phyloP scores from a whole-genome alignment of 1,140 invertebrate species.

The Zaprionus africanus region DNA sequence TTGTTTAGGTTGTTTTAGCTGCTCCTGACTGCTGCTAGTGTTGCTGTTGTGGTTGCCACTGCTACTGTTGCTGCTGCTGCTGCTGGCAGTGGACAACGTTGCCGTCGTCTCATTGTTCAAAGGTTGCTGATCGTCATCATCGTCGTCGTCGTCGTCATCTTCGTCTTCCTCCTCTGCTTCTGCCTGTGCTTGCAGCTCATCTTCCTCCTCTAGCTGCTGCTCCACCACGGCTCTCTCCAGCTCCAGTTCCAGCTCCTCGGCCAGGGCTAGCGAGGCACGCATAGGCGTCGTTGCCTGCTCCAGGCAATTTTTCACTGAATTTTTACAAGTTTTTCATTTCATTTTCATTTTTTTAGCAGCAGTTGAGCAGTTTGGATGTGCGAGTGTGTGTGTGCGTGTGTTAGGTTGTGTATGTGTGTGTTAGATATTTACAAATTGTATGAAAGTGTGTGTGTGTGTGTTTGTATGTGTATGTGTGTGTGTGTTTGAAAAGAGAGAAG shows the following conservation, averaged over 20 bases:
- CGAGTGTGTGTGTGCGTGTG: constrained; percentile 38
- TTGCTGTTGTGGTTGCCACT: constrained; percentile 46
- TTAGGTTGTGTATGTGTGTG: constrained; percentile 37
- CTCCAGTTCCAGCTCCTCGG: constrained; percentile 74
- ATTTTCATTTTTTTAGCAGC: constrained; percentile 36
- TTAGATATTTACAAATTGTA: constrained; percentile 45
- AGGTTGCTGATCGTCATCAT: constrained; percentile 76
- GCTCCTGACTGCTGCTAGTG: constrained; percentile 60
- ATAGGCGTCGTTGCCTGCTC: constrained; percentile 73
- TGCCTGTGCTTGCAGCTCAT: constrained; percentile 51
- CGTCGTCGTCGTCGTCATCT: constrained; percentile 71
- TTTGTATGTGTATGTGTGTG: constrained; percentile 36
- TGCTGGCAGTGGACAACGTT: constrained; percentile 61
- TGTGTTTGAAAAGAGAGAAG: constrained; percentile 66
- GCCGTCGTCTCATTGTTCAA: constrained; percentile 71
- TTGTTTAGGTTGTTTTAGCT: constrained; percentile 34
- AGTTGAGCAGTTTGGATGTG: constrained; percentile 44
- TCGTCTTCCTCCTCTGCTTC: constrained; percentile 65
- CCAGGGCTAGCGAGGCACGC: constrained; percentile 62
- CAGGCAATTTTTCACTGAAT: constrained; percentile 70
- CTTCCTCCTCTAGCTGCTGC: constrained; percentile 61
- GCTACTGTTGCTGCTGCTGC: constrained; percentile 37
- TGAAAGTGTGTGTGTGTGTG: constrained; percentile 52
- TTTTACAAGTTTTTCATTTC: constrained; percentile 38
- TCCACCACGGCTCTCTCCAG: constrained; percentile 42